Base-by-base conservation (phyloP, 1,140 invertebrate genomes). In the Drosophila nebulosa region DNA sequence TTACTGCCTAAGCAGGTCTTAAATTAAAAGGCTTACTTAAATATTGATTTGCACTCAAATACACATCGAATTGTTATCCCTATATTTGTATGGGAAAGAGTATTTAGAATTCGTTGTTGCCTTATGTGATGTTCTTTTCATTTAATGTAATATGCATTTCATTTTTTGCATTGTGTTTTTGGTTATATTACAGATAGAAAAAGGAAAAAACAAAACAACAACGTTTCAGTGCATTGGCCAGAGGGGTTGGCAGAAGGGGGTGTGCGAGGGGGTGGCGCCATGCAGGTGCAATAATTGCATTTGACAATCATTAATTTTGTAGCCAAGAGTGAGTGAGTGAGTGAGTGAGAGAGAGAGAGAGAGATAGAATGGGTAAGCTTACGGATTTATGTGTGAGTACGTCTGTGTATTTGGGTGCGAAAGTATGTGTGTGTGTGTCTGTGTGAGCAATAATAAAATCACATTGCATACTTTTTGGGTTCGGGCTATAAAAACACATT, bases 241-340 rank as follows among this genome's bases (percentile, higher is more conserved):
- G 18, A 16, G 22, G 0, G 32, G 9, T 32, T 1, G 12, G 6
- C 1, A n/a, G n/a, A 26, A 26, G 4, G 39, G 2, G 16, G 16
- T 0, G 16, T 2, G 39, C 0, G 27, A 21, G 32, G 24, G 50
- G 32, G 30, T 27, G 27, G 52, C 3, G 39, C 7, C 80, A 86
- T 81, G 80, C 80, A 85, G 81, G 78, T 85, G 80, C 64, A 74
- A 74, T 86, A 86, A 85, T 86, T 86, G 74, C 81, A 84, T 77
- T 84, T 86, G 77, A 75, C 68, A 79, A 79, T 76, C 81, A 84
- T 86, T 86, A 84, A 84, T 86, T 69, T 84, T 85, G 67, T 27
- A 63, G 42, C 24, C 35, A 10, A 26, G 46, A 24, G 24, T 50
- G 39, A 4, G 24, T 16, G 7, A 10, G 36, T 18, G 58, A 42